These are phyloP conservation scores for Neria commutata DNA, from an alignment of 2,888 invertebrate species.

Conservation along the genomic window DNA sequence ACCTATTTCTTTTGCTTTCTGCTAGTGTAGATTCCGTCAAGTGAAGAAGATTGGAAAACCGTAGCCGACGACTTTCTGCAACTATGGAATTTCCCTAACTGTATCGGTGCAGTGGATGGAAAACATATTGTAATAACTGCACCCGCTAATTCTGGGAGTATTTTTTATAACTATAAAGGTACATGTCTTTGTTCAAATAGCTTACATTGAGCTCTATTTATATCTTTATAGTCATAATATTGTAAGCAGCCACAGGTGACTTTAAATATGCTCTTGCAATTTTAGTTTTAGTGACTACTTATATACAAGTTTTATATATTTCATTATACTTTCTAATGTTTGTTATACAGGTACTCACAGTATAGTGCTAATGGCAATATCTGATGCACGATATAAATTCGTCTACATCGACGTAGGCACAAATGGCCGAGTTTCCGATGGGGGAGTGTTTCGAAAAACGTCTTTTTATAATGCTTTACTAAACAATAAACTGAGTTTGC, in stretches of 20 bases:
- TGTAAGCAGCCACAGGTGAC: too few relatives aligned
- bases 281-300: too few relatives aligned
- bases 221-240: too few relatives aligned
- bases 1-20: too few relatives aligned
- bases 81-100: not conserved
- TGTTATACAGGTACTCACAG: too few relatives aligned
- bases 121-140: not conserved
- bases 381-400: slow-evolving; percentile 7
- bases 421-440: slow-evolving; percentile 9
- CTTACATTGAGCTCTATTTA: too few relatives aligned
- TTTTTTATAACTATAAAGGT: not conserved
- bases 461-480: slow-evolving; percentile 1
- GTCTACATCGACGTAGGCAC: not conserved
- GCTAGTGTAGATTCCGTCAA: too few relatives aligned
- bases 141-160: not conserved
- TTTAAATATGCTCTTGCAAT: too few relatives aligned
- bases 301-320: too few relatives aligned
- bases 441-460: slow-evolving; percentile 6
- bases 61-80: not conserved
- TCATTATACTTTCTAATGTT: too few relatives aligned
- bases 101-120: not conserved
- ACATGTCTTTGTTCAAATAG: too few relatives aligned
- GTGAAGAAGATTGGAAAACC: not conserved
- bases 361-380: slow-evolving; percentile 9
- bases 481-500: slow-evolving; percentile 11